phyloP scores from a whole-genome alignment of 2,797 vertebrate species.

The Trematomus bernacchii region DNA sequence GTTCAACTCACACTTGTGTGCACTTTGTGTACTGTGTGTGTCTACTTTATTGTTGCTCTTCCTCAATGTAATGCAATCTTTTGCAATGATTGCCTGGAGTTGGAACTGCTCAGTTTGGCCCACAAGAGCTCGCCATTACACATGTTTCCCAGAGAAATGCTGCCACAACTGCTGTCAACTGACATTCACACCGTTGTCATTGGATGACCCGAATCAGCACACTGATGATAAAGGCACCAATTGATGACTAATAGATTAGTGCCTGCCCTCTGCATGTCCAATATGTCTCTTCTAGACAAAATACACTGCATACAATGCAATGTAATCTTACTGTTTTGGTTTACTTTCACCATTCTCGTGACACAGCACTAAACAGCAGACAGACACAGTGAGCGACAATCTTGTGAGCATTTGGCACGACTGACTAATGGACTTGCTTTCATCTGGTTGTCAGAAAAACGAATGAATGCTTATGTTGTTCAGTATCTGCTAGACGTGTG shows the following conservation, averaged over 20 bases:
- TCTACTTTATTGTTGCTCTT: not conserved
- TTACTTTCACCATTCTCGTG: too few species aligned
- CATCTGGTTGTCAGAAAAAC: too few species aligned
- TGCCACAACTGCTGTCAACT: not conserved
- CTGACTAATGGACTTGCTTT: too few species aligned
- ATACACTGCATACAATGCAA: conserved; percentile 24
- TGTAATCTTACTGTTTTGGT: not conserved
- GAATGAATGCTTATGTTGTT: too few species aligned
- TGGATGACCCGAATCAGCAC: conserved; percentile 32
- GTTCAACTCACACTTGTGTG: not conserved
- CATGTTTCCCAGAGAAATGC: not conserved
- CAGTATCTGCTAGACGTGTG: too few species aligned
- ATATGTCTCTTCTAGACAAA: conserved; percentile 20
- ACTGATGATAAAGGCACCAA: conserved; percentile 43
- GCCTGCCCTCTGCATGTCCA: conserved; percentile 11
- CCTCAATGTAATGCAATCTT: not conserved
- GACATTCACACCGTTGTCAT: conserved; percentile 1
- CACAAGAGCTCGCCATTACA: conserved; percentile 46
- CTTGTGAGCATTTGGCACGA: too few species aligned
- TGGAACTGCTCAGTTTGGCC: conserved; percentile 24
- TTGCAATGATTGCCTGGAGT: not conserved
- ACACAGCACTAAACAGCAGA: too few species aligned
- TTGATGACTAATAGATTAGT: not conserved
- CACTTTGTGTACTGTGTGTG: not conserved
- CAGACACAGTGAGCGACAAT: too few species aligned